Percentiles rank a stretch among this genome's conserved stretches.
Evolutionary conservation across 2,113 vertebrate genomes (phyloP).

Genomic region (Caloenas nicobarica): DNA sequence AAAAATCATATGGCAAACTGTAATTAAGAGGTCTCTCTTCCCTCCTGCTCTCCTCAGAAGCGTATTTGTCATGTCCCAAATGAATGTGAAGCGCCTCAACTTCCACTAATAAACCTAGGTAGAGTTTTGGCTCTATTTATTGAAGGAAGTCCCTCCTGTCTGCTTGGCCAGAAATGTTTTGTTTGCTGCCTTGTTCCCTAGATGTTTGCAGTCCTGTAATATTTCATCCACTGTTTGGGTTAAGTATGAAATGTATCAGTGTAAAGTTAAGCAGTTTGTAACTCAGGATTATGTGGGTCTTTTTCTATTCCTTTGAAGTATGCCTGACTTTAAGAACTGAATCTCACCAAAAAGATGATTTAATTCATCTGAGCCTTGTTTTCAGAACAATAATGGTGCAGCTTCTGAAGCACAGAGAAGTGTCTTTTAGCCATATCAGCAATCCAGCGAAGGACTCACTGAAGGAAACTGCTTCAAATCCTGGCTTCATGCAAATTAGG

Average conservation of each 20-base stretch:
- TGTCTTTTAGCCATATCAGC: neutral
- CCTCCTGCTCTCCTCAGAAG: neutral
- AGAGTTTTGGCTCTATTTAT: neutral
- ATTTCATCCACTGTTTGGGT: neutral
- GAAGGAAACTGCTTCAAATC: neutral
- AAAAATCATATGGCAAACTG: neutral
- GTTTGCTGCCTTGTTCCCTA: neutral
- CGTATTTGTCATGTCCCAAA: neutral
- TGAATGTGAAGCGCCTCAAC: neutral
- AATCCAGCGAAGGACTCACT: neutral
- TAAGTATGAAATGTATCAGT: neutral
- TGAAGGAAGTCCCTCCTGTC: neutral
- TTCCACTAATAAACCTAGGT: neutral
- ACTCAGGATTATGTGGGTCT: neutral
- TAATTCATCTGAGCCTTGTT: neutral
- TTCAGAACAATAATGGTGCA: neutral
- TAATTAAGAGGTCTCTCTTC: neutral
- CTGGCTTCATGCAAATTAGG: rapidly evolving
- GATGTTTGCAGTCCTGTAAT: neutral
- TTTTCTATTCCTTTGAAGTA: neutral
- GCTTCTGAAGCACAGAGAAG: neutral
- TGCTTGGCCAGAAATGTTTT: neutral
- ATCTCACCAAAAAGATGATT: neutral
- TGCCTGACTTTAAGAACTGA: neutral
- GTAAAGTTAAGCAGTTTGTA: neutral